Evolutionary conservation across 1,140 invertebrate genomes (phyloP), one percentile per base, ranked within the genome.

Genomic region (Magallana gigas): DNA sequence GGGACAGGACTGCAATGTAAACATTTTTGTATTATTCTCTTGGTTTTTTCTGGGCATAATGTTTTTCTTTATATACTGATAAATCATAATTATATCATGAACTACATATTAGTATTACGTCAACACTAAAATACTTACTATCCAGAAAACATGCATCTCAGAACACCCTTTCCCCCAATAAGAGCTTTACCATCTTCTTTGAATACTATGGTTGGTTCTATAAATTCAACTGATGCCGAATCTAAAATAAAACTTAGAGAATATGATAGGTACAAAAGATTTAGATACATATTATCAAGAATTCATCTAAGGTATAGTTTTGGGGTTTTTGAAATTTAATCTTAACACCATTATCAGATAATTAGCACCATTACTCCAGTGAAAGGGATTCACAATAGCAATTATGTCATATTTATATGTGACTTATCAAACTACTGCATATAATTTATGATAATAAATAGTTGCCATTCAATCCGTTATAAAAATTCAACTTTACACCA

Each of bases 121-220:
- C 36, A 48, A 48, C 36, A 48, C 36, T 48, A 48, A 64, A n/a
- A 64, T 4, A 64, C 60, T 64, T 5, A 64, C 60, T 64, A 64
- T 64, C 60, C 60, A 64, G 60, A 64, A n/a, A 64, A 64, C n/a
- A 64, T 18, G 18, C 60, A 64, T 64, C 60, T 64, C 60, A 64
- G 18, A 16, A 16, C 60, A 64, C 60, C 60, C 18, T 64, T 18
- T 16, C 14, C 60, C 6, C 4, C 60, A n/a, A 64, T 0, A n/a
- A 1, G 16, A 16, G 14, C 60, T 64, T 16, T 64, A 18, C n/a
- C 14, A 16, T 64, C 18, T 4, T 18, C 12, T 76, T 76, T 76
- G 6, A 9, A 76, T 8, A 76, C 68, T 7, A 29, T 0, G 36
- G 36, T 76, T 0, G 68, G 68, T 29, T 36, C 68, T 29, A 76